These are phyloP conservation scores for Leuciscus waleckii DNA, from an alignment of 2,797 vertebrate genomes.

Conservation along the genomic window DNA sequence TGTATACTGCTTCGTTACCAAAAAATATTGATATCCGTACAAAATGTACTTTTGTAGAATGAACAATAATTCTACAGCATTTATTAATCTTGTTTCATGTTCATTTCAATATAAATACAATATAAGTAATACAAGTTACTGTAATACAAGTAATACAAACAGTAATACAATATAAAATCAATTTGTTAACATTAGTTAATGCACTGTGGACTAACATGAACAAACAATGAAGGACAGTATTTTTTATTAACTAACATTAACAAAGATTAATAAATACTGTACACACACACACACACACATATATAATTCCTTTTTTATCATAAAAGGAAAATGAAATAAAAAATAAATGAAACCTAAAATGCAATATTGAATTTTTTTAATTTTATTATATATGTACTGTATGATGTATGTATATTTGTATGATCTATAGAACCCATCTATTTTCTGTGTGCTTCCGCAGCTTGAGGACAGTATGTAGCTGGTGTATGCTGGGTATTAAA, in stretches of 20 bases:
- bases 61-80: neutral
- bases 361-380: neutral
- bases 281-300: neutral
- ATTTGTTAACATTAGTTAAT: neutral
- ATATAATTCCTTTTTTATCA: no score
- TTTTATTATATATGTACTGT: neutral
- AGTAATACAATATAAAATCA: neutral
- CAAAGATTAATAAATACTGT: neutral
- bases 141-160: no score
- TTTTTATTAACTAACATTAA: neutral
- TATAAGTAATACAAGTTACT: no score
- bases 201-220: neutral
- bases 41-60: neutral
- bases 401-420: neutral
- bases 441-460: neutral
- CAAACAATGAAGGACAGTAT: neutral
- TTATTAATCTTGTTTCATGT: neutral
- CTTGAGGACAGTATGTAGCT: conserved; percentile 12
- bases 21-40: neutral
- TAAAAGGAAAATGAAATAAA: no score
- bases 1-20: neutral
- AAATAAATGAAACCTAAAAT: no score
- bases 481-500: conserved; percentile 44
- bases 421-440: neutral
- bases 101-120: neutral